Percentiles rank a stretch among this genome's conserved stretches.
These are phyloP conservation scores for Columba livia DNA, from an alignment of 2,113 vertebrate species.

Conservation along the genomic window DNA sequence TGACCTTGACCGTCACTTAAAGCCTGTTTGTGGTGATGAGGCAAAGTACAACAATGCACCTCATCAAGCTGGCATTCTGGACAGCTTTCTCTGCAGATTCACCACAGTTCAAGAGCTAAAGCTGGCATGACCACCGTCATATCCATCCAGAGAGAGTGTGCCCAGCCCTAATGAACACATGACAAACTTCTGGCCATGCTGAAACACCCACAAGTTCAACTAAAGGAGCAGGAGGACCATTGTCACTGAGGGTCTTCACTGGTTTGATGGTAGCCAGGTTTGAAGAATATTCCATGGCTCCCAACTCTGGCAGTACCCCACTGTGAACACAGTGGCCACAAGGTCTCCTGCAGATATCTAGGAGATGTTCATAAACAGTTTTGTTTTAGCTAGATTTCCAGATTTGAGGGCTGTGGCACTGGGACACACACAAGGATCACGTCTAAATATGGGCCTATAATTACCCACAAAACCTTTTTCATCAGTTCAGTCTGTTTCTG, in stretches of 20 bases:
- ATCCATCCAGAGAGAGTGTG: too few relatives aligned
- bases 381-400: not conserved
- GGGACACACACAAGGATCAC: not conserved
- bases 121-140: not conserved
- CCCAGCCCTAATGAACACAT: too few relatives aligned
- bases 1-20: not conserved
- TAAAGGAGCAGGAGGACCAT: not conserved
- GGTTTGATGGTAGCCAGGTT: not conserved
- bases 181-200: not conserved
- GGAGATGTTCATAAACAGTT: not conserved
- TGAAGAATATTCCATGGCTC: not conserved
- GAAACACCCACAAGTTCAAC: not conserved
- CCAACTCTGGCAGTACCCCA: accelerated
- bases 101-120: not conserved
- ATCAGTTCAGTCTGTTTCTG: not conserved
- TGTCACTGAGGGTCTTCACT: not conserved
- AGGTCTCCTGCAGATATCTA: not conserved
- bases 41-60: not conserved
- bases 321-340: too few relatives aligned
- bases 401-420: not conserved
- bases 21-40: not conserved
- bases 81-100: not conserved
- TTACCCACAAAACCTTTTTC: not conserved
- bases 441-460: not conserved
- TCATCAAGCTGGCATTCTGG: not conserved